Evolutionary conservation across 2,113 vertebrate species (phyloP), one percentile per base, ranked within the genome.

Genomic region (Gasterosteus nipponicus): DNA sequence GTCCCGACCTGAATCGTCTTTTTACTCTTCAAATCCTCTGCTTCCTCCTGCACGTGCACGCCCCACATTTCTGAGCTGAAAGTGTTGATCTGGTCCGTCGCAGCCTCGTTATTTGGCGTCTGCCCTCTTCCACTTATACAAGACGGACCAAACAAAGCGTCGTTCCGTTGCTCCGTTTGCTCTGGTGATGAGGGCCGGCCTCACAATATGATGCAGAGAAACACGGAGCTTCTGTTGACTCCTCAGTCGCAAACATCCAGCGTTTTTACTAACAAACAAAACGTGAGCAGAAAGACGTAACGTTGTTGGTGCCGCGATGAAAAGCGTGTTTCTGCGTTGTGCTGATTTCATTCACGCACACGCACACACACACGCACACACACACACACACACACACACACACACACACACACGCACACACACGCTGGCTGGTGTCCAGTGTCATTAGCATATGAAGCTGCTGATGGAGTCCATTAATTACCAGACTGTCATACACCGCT

Each of bases 381-480:
- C 61, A 41, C 8, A 61, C 38, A 58, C 41, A 73, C 73, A 58
- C 60, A 74, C 56, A 58, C 66, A 64, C 44, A 62, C 64, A 81
- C 49, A 29, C 69, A 56, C 51, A 60, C 46, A 67, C 73, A 70
- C 64, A 70, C n/a, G 46, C 2, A 62, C 39, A 38, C 61, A 59
- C 68, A 33, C 46, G 12, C 64, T 86, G 83, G 76, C 78, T 10
- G 3, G 2, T 66, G 73, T 86, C 77, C 85, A 79, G 67, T 69
- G 46, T 63, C 78, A 82, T 86, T 86, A 86, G 79, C 74, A 84
- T 87, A 70, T 65, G 56, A 77, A 69, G 75, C 73, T 77, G n/a
- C 76, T 83, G 69, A 82, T 80, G 67, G 75, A 87, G 78, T 82
- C 60, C 75, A 81, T 84, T 84, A 64, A 84, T 83, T 84, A 84